phyloP scores from a whole-genome alignment of 2,888 invertebrate species.

The Drosophila infuscata region DNA sequence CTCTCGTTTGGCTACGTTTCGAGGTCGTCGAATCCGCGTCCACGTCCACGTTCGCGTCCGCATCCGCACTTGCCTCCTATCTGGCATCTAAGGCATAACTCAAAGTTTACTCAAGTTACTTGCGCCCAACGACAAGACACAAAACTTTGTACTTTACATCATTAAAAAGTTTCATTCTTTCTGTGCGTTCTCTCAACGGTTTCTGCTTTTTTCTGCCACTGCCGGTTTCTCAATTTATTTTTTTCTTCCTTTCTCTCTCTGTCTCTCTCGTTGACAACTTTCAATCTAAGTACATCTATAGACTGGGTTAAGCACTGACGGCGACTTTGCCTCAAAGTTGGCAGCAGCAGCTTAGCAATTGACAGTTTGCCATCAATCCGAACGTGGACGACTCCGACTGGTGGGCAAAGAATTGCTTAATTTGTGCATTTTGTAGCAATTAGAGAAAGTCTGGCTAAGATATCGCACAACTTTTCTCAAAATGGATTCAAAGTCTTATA shows the following conservation, averaged over 20 bases:
- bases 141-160: conserved; percentile 84
- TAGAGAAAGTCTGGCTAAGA: conserved; percentile 41
- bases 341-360: conserved; percentile 66
- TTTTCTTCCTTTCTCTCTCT: not conserved
- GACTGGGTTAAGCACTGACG: conserved; percentile 70
- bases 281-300: conserved; percentile 60
- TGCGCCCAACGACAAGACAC: conserved; percentile 73
- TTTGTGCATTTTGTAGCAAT: conserved; percentile 67
- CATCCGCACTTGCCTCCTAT: conserved; percentile 37
- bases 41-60: conserved; percentile 26
- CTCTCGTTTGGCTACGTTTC: conserved; percentile 44
- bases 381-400: conserved; percentile 12
- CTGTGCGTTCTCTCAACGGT: conserved; percentile 48
- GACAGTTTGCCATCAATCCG: conserved; percentile 74
- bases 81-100: conserved; percentile 71
- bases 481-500: conserved; percentile 34
- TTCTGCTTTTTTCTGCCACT: conserved; percentile 24
- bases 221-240: conserved; percentile 15
- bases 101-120: conserved; percentile 80
- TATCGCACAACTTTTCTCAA: conserved; percentile 39
- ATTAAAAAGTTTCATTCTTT: conserved; percentile 83
- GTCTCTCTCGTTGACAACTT: conserved; percentile 36
- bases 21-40: conserved; percentile 60
- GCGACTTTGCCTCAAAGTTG: conserved; percentile 38
- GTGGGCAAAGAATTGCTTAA: conserved; percentile 53